Evolutionary conservation across 2,888 invertebrate species (phyloP), one percentile per base, ranked within the genome.

Genomic region (Sympetrum striolatum): DNA sequence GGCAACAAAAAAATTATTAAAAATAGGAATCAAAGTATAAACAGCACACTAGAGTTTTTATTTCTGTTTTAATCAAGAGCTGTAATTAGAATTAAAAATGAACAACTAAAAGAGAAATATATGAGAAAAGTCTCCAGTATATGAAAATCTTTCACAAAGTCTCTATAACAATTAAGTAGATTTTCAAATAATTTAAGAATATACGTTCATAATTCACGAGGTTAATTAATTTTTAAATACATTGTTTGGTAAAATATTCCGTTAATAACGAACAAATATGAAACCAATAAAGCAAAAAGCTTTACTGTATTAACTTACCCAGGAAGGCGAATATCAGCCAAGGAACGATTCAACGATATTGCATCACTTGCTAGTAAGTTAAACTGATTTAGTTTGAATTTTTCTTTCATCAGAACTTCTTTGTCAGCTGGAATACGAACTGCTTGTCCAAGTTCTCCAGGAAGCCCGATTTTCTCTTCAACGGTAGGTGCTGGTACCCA

Each of bases 321-420:
- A 92, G 97, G 97, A 93, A 98, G 96, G 93, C 99, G 95, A 92
- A 99, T 98, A 94, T 99, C 99, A 44, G 98, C 96, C 91, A 99
- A 95, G 12, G 98, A 98, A 93, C 99, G 95, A 95, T 99, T 99
- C 91, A 99, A 94, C 91, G 99, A 98, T 93, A 99, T 99, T 96
- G 98, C 97, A 94, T 99, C 99, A 94, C 98, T 99, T 92, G 99
- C 99, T 94, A 99, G 95, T 92, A 99, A 95, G 95, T 99, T 99
- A 95, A 99, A 99, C 95, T 99, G 99, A 95, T 99, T 99, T 93
- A 99, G 96, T 94, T 98, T 98, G 94, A 99, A 99, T 94, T 98
- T 97, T 93, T 99, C 98, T 94, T 98, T 97, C 96, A 98, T 98
- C 91, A 97, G 94, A 91, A 96, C 96, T 93, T 98, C 98, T 93